Base-by-base conservation (phyloP, 1,140 invertebrate genomes). In the Aradophagus sp. region DNA sequence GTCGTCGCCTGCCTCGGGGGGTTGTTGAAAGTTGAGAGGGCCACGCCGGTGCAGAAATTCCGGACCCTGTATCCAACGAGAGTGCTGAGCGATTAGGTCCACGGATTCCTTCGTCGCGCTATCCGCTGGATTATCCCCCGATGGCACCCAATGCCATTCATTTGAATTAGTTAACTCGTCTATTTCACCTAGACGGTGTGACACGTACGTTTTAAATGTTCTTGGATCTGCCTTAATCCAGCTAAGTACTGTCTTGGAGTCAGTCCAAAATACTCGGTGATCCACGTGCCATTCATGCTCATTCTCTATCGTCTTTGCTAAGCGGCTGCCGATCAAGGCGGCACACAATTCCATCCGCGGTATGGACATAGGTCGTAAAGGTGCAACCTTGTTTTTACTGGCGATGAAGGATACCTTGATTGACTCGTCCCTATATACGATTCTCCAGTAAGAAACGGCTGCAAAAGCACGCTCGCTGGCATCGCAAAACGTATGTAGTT, bases 141-240 rank as follows among this genome's bases (percentile, higher is more conserved):
- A 7, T 1, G 13, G 32, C 3, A 35, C 32, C 38, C 73, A 80
- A 14, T 66, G 50, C 77, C 79, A 84, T 27, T 76, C 71, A 0
- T 12, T n/a, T 0, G 44, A 35, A 2, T 23, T 29, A 0, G 78
- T 74, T 0, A 74, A 13, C 19, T 82, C 75, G 17, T 69, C 48
- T 0, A 81, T 80, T 52, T 82, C 72, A 0, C 70, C 78, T 0
- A 81, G 26, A 0, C 81, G 56, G 32, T 77, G 58, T 0, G 76
- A 68, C 2, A 72, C 67, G 31, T 73, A 80, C 0, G 73, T 11
- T 29, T 78, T 69, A 16, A 73, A 77, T 1, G 12, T 55, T 5
- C 67, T 53, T 8, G 74, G 70, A n/a, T 80, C 74, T 2, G 66
- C 58, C 2, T 53, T 29, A 6, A 83, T 69, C 79, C 77, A 81